Percentiles rank a stretch among this genome's conserved stretches.
Evolutionary conservation across 1,140 invertebrate genomes (phyloP).

Genomic region (Parasteatoda tepidariorum): DNA sequence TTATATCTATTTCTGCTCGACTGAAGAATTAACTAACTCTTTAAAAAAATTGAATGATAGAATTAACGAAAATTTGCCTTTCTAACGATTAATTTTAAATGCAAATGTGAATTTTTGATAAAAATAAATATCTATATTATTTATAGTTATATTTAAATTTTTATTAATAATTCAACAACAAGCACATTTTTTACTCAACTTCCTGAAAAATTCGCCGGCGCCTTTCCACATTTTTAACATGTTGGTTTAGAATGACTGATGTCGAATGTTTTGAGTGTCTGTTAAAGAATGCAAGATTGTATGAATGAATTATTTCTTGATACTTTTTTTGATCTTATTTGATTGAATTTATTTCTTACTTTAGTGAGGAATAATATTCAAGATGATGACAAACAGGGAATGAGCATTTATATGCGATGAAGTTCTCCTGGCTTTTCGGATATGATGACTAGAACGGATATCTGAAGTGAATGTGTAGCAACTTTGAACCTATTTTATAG

Average conservation of each 20-base stretch:
- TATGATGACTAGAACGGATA: slow-evolving; percentile 33
- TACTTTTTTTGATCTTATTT: slow-evolving; percentile 44
- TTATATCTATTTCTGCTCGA: no score
- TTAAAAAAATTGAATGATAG: no score
- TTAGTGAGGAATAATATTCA: not conserved
- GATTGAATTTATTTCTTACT: slow-evolving; percentile 7
- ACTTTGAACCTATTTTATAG: no score
- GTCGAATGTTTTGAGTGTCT: not conserved
- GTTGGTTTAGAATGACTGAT: not conserved
- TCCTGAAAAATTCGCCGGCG: not conserved
- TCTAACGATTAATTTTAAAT: no score
- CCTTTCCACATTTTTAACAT: not conserved
- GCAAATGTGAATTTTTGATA: no score
- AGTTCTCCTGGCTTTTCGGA: slow-evolving; percentile 5
- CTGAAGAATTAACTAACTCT: no score
- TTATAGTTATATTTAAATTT: not conserved
- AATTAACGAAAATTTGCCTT: no score
- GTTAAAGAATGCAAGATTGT: not conserved
- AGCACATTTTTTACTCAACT: not conserved
- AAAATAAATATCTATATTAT: no score
- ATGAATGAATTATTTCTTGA: not conserved
- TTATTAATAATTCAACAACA: not conserved
- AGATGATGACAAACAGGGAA: slow-evolving; percentile 32
- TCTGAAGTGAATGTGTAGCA: slow-evolving; percentile 31
- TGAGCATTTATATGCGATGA: slow-evolving; percentile 34